Conservation (phyloP, 2,888 invertebrate species). For the Brachyptera risi region DNA sequence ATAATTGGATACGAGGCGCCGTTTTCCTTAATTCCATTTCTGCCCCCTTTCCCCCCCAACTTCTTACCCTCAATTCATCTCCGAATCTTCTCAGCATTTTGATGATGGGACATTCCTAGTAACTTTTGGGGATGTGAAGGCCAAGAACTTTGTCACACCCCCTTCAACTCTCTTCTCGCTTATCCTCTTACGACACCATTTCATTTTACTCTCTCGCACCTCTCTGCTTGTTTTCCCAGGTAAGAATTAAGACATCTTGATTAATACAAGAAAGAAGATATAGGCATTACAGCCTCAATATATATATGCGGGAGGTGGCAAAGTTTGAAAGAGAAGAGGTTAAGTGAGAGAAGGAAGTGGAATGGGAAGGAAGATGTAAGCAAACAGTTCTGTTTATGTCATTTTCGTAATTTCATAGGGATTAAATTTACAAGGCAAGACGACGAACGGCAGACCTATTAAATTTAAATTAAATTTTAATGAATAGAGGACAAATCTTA, state of each 20-base stretch:
- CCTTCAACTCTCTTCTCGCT: slow-evolving; percentile 5
- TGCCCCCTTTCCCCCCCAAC: slow-evolving; percentile 25
- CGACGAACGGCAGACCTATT: slow-evolving; percentile 26
- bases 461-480: slow-evolving; percentile 34
- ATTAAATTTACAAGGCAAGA: slow-evolving; percentile 30
- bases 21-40: slow-evolving; percentile 35
- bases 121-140: slow-evolving; percentile 24
- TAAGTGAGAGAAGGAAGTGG: not conserved
- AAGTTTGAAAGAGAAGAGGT: slow-evolving; percentile 13
- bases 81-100: slow-evolving; percentile 31
- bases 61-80: slow-evolving; percentile 33
- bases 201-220: no score
- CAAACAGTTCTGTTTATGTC: slow-evolving; percentile 29
- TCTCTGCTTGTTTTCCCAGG: slow-evolving; percentile 23
- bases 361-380: slow-evolving; percentile 16
- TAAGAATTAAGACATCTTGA: slow-evolving; percentile 31
- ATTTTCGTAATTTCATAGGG: slow-evolving; percentile 31
- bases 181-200: no score
- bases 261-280: slow-evolving; percentile 26
- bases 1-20: slow-evolving; percentile 51
- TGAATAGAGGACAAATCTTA: slow-evolving; percentile 28
- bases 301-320: slow-evolving; percentile 12
- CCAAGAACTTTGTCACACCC: slow-evolving; percentile 24
- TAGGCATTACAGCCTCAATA: slow-evolving; percentile 10
- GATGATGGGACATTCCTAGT: slow-evolving; percentile 31